Evolutionary conservation across 92 coral and sea anemone species (phyloP), one percentile per base, ranked within the genome.

Genomic region (Micromussa lordhowensis): DNA sequence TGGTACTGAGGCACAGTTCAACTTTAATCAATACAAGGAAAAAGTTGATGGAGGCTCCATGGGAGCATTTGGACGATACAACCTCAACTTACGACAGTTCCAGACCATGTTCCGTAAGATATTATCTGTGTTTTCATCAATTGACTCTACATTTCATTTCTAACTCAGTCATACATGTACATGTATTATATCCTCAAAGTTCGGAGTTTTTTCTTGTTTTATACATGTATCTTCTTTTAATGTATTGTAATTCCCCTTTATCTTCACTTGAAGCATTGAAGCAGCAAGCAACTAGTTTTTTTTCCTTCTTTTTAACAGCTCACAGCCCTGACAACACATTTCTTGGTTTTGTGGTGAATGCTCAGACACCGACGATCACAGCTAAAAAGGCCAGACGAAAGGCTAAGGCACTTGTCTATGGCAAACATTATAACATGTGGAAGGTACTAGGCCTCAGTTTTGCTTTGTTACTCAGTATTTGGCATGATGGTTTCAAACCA

Each of bases 281-380:
- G n/a, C n/a, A n/a, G n/a, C n/a, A n/a, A n/a, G 0, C 1, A 22
- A 22, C 29, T 61, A 22, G 29, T 38, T 85, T 14, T 73, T 77
- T 26, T n/a, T n/a, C n/a, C 2, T 61, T 32, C 44, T 57, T 32
- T 13, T 26, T 83, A 51, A 14, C 86, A 98, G 99, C 99, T 32
- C 99, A 98, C 91, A 98, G 99, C 78, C 99, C 99, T 29, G 99
- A 98, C 93, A 98, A 98, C 87, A 93, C 98, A 0, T 98, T 97
- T 76, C 94, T 98, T 81, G 99, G 99, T 53, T 98, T 98, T 75
- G 99, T 98, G 21, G 98, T 96, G 63, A 98, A 96, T 49, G 81
- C 78, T 30, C 68, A 82, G 26, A 54, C 82, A 17, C 86, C 88
- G 1, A 59, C 75, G 49, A 87, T 82, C 16, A 75, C 85, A 84